Evolutionary conservation across 1,140 invertebrate species (phyloP).

Genomic region (Drosophila nasuta): DNA sequence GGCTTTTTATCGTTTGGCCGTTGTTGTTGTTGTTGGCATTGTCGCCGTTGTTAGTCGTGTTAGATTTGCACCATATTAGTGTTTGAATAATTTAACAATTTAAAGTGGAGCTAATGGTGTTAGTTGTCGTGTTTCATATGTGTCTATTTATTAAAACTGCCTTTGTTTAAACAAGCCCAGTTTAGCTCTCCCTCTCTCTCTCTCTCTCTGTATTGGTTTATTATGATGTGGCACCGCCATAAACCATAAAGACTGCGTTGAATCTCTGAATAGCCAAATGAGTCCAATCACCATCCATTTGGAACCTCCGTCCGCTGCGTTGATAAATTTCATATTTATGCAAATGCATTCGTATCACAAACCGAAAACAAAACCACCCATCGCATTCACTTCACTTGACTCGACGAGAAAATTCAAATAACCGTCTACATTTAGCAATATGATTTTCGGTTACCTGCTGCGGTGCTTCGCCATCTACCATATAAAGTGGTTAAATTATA

Average conservation of each 20-base stretch:
- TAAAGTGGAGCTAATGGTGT: constrained; percentile 83
- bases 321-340: constrained; percentile 83
- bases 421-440: constrained; percentile 63
- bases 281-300: constrained; percentile 82
- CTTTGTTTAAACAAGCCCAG: constrained; percentile 63
- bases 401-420: constrained; percentile 53
- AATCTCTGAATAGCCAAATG: constrained; percentile 74
- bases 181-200: not conserved
- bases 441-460: constrained; percentile 64
- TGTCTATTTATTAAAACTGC: constrained; percentile 80
- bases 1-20: constrained; percentile 72
- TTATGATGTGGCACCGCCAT: constrained; percentile 63
- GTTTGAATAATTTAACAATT: constrained; percentile 82
- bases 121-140: constrained; percentile 82
- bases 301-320: constrained; percentile 41
- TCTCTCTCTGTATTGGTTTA: constrained; percentile 11
- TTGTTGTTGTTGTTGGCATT: constrained; percentile 57
- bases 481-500: constrained; percentile 77
- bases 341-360: constrained; percentile 65
- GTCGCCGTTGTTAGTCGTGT: constrained; percentile 35
- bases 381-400: constrained; percentile 26
- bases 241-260: constrained; percentile 65
- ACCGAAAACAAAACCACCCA: constrained; percentile 59
- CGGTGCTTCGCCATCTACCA: constrained; percentile 43
- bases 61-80: constrained; percentile 68